Conservation (phyloP, 30 jellyfish, hydroid and myxozoan genomes). For the Mastigias papua region DNA sequence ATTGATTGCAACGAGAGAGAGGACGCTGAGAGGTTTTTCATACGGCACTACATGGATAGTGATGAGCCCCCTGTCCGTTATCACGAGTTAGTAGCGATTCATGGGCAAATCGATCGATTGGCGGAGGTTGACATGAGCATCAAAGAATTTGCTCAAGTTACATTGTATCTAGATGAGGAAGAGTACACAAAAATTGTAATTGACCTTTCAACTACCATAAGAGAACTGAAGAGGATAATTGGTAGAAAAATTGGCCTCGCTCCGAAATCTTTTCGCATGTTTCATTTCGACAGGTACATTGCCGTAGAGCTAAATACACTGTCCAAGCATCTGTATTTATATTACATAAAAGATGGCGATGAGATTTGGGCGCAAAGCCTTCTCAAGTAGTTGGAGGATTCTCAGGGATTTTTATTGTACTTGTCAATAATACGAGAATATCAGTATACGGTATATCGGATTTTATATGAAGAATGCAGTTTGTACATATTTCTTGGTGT, state of each 20-base stretch:
- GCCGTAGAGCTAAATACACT: slow-evolving; percentile 25
- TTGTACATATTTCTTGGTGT: too few relatives aligned
- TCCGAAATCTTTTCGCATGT: slow-evolving; percentile 54
- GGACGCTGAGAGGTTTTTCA: slow-evolving; percentile 90
- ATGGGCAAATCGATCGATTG: slow-evolving; percentile 78
- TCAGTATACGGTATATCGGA: too few relatives aligned
- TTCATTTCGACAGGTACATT: not conserved
- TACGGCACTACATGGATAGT: slow-evolving; percentile 78
- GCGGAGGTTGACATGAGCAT: slow-evolving; percentile 86
- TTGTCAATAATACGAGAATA: too few relatives aligned
- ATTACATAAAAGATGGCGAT: slow-evolving; percentile 68
- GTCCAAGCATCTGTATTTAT: slow-evolving; percentile 13
- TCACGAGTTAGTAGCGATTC: slow-evolving; percentile 78
- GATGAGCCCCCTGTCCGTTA: slow-evolving; percentile 83
- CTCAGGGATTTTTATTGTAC: not conserved
- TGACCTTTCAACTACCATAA: slow-evolving; percentile 32
- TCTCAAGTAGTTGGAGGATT: not conserved
- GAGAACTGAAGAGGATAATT: slow-evolving; percentile 13
- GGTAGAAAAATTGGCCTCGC: slow-evolving; percentile 43
- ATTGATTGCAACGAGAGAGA: slow-evolving; percentile 79
- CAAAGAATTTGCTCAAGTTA: slow-evolving; percentile 21
- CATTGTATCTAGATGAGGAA: slow-evolving; percentile 4
- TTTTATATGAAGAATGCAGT: too few relatives aligned
- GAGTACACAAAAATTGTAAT: slow-evolving; percentile 39
- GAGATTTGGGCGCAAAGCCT: slow-evolving; percentile 18